Evolutionary conservation across 1,140 invertebrate species (phyloP).

Genomic region (Alviniconcha marisindica): DNA sequence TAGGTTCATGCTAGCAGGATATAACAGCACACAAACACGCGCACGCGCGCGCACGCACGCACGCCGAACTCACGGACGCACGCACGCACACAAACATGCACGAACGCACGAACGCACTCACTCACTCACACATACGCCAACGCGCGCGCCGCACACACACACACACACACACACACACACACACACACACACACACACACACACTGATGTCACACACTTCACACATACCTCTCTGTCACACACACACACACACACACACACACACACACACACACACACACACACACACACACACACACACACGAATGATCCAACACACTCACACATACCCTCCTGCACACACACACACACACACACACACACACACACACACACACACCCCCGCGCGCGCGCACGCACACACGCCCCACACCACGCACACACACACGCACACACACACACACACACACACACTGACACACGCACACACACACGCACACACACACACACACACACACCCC

Average conservation of each 20-base stretch:
- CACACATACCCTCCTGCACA: not conserved
- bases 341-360: constrained; percentile 9
- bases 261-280: constrained; percentile 24
- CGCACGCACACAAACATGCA: too few species aligned
- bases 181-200: constrained; percentile 24
- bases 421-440: constrained; percentile 4
- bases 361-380: constrained; percentile 9
- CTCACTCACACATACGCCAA: not conserved
- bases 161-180: constrained; percentile 24
- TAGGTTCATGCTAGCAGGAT: too few species aligned
- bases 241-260: not conserved
- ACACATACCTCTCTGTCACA: too few species aligned
- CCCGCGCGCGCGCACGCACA: not conserved
- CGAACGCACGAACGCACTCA: too few species aligned
- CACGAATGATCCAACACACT: not conserved
- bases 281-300: constrained; percentile 24
- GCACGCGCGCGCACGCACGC: too few species aligned
- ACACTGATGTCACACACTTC: not conserved
- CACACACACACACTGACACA: not conserved
- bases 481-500: not conserved
- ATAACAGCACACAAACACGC: too few species aligned
- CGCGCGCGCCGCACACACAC: constrained; percentile 22
- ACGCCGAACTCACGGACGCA: too few species aligned
- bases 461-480: not conserved
- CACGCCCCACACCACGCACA: not conserved